phyloP scores from a whole-genome alignment of 1,140 invertebrate species.

The Saccostrea glomerata region DNA sequence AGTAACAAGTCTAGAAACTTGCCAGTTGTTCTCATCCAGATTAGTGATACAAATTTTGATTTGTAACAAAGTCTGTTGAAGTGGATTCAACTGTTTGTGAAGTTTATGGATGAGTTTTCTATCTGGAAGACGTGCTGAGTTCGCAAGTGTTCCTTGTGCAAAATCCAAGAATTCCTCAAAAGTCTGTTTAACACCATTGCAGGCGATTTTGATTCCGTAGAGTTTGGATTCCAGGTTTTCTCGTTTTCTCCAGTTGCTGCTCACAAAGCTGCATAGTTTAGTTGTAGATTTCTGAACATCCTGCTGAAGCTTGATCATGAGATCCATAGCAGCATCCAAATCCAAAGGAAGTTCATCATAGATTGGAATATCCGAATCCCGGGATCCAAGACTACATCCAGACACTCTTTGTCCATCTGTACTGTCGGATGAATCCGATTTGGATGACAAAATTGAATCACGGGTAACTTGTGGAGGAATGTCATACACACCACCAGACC shows the following conservation, averaged over 20 bases:
- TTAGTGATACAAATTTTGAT: constrained; percentile 87
- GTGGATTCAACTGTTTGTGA: constrained; percentile 84
- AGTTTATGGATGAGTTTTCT: constrained; percentile 81
- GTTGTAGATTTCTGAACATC: constrained; percentile 79
- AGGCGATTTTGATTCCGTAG: constrained; percentile 89
- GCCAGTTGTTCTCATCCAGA: constrained; percentile 89
- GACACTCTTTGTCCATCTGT: constrained; percentile 65
- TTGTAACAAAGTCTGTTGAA: constrained; percentile 87
- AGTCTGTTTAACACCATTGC: constrained; percentile 86
- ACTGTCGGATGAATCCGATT: constrained; percentile 70
- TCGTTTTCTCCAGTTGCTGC: constrained; percentile 88
- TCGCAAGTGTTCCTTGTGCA: constrained; percentile 91
- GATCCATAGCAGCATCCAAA: constrained; percentile 90
- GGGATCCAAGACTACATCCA: constrained; percentile 70
- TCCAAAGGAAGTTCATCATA: constrained; percentile 87
- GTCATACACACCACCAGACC: constrained; percentile 75
- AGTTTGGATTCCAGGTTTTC: constrained; percentile 85
- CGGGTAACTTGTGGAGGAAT: constrained; percentile 79
- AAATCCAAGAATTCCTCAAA: constrained; percentile 92
- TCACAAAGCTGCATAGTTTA: constrained; percentile 87
- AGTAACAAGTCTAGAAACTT: constrained; percentile 83
- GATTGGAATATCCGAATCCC: constrained; percentile 64
- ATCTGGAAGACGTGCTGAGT: constrained; percentile 91
- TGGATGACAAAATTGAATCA: constrained; percentile 75
- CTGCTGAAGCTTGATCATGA: constrained; percentile 88